Evolutionary conservation across 2,888 invertebrate species (phyloP), one percentile per base, ranked within the genome.

Genomic region (Andrena trimmerana): DNA sequence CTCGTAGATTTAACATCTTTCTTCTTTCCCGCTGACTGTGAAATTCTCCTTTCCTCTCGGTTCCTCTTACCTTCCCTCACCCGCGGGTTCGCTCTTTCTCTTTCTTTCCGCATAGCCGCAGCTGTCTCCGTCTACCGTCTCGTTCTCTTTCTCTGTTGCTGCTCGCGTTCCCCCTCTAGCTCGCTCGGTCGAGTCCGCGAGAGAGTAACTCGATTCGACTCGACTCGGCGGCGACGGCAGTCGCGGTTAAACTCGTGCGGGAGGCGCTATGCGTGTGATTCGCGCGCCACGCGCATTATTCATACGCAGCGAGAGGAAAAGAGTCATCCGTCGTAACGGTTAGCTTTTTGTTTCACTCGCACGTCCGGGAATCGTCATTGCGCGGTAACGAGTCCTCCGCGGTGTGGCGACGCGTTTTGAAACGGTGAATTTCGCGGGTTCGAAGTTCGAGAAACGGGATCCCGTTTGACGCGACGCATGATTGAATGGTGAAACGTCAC

Each of bases 241-340:
- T 91, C 88, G 91, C 91, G 88, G 86, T 88, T 90, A 88, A 89
- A 88, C 91, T 88, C 87, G 91, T 89, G 89, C 72, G 85, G 83
- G 78, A 85, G 81, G 73, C 86, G 81, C 84, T 78, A 86, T 85
- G 84, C 84, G 86, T 67, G 72, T 48, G 31, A 79, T 82, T 66
- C 29, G 71, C 72, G 70, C 82, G 66, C 8, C 62, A 33, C 78
- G 82, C 83, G 77, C 62, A 63, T 70, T 62, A 66, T 74, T 82
- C 70, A n/a, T 63, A 63, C 81, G 42, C 50, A 63, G 70, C 57
- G 16, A 36, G 27, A 48, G 10, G n/a, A 36, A 68, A 71, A 57
- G 29, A 66, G 65, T 52, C n/a, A n/a, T 52, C 63, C 73, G 50
- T 36, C 33, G 57, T 59, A 63, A 63, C 52, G 71, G 52, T 50